Conservation (phyloP, 2,888 invertebrate genomes). For the Calameuta filiformis region DNA sequence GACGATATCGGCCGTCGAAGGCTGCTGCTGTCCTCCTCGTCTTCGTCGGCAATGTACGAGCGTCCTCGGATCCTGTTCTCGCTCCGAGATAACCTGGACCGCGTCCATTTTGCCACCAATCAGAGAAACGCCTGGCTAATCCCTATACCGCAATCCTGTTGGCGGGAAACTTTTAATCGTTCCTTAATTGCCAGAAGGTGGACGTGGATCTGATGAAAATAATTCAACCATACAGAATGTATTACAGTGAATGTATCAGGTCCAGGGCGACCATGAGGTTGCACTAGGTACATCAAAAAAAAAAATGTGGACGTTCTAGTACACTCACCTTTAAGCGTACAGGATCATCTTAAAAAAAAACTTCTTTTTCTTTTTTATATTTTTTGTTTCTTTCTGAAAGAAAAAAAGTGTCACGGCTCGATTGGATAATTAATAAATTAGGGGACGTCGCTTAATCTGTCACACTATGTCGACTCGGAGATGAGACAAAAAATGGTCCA, state of each 20-base stretch:
- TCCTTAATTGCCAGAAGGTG: not conserved
- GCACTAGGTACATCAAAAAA: not conserved
- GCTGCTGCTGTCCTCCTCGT: slow-evolving; percentile 31
- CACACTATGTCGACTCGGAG: slow-evolving; percentile 1
- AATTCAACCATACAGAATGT: not conserved
- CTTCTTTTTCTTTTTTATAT: no score
- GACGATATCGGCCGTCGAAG: slow-evolving; percentile 49
- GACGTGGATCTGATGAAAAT: not conserved
- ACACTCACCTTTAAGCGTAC: not conserved
- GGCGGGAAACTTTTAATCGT: slow-evolving; percentile 24
- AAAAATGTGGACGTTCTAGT: not conserved
- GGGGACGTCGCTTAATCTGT: slow-evolving; percentile 19
- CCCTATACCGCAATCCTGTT: slow-evolving; percentile 30
- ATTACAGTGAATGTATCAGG: not conserved
- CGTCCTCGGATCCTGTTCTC: slow-evolving; percentile 57
- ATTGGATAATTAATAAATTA: slow-evolving; percentile 9
- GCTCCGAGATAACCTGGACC: slow-evolving; percentile 53
- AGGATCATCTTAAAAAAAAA: not conserved
- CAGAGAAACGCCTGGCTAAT: slow-evolving; percentile 31
- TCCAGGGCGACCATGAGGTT: not conserved
- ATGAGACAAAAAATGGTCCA: slow-evolving; percentile 6
- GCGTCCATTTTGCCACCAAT: slow-evolving; percentile 42
- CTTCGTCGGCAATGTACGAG: slow-evolving; percentile 21
- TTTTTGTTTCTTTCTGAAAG: not conserved
- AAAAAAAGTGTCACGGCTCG: not conserved